phyloP scores from a whole-genome alignment of 2,888 invertebrate genomes.

The Hyppa rectilinea region DNA sequence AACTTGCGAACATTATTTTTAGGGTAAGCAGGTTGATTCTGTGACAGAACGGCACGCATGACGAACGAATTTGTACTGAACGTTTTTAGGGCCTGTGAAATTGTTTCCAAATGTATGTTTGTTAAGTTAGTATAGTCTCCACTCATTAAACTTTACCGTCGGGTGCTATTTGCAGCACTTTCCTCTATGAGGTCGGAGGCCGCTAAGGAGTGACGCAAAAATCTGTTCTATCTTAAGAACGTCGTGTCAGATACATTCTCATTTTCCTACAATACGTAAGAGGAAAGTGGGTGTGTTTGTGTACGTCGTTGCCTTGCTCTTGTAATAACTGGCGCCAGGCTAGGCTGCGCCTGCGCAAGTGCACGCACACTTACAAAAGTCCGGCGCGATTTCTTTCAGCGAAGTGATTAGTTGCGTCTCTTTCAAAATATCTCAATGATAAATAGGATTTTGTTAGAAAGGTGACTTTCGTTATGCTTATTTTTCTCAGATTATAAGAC shows the following conservation, averaged over 20 bases:
- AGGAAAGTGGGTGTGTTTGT: conserved; percentile 56
- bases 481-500: neutral
- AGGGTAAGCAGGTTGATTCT: no score
- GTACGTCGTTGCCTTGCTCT: conserved; percentile 47
- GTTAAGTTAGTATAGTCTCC: neutral
- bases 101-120: neutral
- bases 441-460: conserved; percentile 28
- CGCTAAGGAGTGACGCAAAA: conserved; percentile 17
- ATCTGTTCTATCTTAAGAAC: conserved; percentile 34
- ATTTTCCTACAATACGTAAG: conserved; percentile 50
- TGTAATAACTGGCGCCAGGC: conserved; percentile 45
- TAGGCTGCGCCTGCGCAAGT: conserved; percentile 33
- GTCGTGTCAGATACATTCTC: conserved; percentile 30
- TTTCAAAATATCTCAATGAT: conserved; percentile 24
- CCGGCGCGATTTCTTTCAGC: conserved; percentile 36
- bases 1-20: neutral
- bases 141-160: neutral
- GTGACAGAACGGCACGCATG: neutral
- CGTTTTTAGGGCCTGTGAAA: neutral
- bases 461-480: conserved; percentile 31
- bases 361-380: conserved; percentile 15
- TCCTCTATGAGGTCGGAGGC: conserved; percentile 32
- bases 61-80: neutral
- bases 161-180: conserved; percentile 7
- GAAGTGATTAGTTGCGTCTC: conserved; percentile 28